Percentiles rank a stretch among this genome's conserved stretches.
These are phyloP conservation scores for Damaliscus lunatus DNA, from an alignment of 2,113 vertebrate species.

Conservation along the genomic window DNA sequence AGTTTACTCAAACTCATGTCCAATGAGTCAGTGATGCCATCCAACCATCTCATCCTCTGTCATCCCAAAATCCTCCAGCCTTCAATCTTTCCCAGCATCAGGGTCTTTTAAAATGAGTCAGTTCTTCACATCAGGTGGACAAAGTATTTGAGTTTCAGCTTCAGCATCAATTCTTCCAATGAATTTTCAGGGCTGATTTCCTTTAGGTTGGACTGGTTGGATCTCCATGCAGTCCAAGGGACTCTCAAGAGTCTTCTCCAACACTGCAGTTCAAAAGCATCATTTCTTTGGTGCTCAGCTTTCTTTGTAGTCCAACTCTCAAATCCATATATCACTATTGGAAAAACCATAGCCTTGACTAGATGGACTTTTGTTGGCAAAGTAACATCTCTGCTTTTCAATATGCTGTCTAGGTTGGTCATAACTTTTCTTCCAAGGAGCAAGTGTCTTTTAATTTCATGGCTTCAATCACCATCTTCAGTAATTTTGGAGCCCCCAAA, in stretches of 20 bases:
- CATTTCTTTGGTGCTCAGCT: neutral
- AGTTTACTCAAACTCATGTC: neutral
- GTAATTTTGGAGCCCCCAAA: neutral
- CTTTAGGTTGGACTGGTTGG: neutral
- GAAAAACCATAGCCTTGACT: neutral
- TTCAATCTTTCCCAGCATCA: neutral
- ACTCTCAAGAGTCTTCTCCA: neutral
- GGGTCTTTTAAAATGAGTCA: neutral
- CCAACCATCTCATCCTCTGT: neutral
- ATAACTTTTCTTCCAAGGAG: neutral
- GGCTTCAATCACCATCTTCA: neutral
- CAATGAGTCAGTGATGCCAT: neutral
- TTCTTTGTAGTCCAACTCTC: neutral
- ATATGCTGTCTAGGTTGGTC: neutral
- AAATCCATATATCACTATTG: neutral
- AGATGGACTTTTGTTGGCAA: neutral
- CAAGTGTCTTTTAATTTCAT: neutral
- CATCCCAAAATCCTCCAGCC: fast-evolving
- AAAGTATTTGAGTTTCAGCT: neutral
- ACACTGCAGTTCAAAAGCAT: neutral
- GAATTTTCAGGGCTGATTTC: neutral
- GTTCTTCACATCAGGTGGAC: neutral
- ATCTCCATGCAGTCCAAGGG: neutral
- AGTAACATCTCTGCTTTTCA: neutral
- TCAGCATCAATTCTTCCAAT: neutral